Conservation (phyloP, 2,113 vertebrate genomes). For the Heptranchias perlo region DNA sequence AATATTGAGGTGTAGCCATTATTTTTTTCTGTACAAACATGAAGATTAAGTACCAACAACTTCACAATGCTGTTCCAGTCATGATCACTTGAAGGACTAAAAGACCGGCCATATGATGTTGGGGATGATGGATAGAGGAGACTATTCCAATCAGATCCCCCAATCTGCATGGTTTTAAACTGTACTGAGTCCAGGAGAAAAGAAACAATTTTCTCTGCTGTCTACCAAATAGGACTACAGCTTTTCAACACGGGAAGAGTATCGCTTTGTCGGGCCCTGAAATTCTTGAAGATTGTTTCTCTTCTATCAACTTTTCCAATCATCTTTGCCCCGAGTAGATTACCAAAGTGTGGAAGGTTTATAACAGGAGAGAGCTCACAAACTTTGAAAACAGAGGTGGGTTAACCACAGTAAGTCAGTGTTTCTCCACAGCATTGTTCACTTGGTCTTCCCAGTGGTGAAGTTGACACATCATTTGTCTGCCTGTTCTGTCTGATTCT, state of each 20-base stretch:
- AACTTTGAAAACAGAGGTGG: neutral
- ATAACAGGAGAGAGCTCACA: neutral
- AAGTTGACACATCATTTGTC: neutral
- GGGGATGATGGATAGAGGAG: neutral
- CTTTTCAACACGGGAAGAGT: neutral
- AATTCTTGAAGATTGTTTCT: neutral
- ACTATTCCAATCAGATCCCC: neutral
- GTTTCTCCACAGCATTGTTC: neutral
- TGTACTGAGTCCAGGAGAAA: neutral
- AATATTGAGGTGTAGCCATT: neutral
- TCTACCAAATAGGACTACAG: neutral
- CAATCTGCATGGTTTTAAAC: neutral
- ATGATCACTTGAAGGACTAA: neutral
- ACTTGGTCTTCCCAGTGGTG: neutral
- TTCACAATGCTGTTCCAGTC: neutral
- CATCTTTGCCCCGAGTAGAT: neutral
- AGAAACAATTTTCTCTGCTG: neutral
- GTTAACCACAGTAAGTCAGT: neutral
- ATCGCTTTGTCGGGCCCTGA: neutral
- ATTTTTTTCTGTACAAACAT: neutral
- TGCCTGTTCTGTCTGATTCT: neutral
- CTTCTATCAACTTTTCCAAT: neutral
- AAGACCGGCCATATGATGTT: neutral
- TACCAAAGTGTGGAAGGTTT: neutral
- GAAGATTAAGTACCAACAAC: neutral